Conservation (phyloP, 2,888 invertebrate genomes). For the Cataglyphis rosenhaueri region DNA sequence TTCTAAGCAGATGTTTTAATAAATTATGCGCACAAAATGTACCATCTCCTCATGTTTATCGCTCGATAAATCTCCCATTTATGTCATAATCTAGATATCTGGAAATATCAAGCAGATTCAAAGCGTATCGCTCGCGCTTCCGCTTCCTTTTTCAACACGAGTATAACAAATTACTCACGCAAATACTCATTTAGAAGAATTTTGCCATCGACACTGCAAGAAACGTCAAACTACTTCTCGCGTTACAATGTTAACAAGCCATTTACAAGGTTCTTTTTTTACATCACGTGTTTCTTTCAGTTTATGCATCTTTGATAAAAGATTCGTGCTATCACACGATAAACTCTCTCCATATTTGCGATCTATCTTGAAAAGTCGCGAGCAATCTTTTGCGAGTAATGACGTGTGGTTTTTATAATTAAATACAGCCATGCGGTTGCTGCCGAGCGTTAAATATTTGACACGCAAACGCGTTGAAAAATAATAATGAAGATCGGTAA, state of each 20-base stretch:
- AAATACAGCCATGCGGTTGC: constrained; percentile 36
- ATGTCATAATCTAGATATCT: constrained; percentile 37
- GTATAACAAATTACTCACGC: neutral
- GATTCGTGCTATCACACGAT: neutral
- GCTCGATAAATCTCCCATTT: constrained; percentile 24
- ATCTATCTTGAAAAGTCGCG: constrained; percentile 4
- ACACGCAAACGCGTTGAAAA: constrained; percentile 21
- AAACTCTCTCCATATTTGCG: constrained; percentile 31
- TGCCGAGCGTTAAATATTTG: constrained; percentile 48
- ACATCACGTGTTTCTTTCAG: neutral
- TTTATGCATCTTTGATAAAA: neutral
- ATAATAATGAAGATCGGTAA: constrained; percentile 29
- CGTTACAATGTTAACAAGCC: neutral
- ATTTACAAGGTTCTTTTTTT: constrained; percentile 13
- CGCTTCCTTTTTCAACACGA: constrained; percentile 33
- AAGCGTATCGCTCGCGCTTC: constrained; percentile 21
- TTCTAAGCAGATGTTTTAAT: neutral
- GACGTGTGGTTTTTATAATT: constrained; percentile 31
- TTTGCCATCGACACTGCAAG: neutral
- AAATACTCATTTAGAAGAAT: neutral
- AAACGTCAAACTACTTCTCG: neutral
- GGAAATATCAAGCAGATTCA: constrained; percentile 32
- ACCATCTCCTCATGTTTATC: constrained; percentile 17
- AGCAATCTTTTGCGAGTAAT: constrained; percentile 24
- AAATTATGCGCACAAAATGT: neutral